Evolutionary conservation across 2,113 vertebrate genomes (phyloP).

Genomic region (Anguilla japonica): DNA sequence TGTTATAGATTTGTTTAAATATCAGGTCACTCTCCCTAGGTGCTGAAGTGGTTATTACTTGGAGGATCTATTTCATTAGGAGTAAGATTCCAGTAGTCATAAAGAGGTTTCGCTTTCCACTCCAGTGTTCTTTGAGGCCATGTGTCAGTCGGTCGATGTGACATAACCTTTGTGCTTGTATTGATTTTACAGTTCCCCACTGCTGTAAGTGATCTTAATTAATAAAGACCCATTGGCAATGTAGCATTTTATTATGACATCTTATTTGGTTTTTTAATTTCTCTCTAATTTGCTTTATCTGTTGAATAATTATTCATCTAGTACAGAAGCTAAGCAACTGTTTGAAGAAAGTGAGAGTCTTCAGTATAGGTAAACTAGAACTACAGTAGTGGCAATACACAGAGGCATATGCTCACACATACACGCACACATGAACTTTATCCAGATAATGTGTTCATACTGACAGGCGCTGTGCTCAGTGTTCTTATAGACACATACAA

Average conservation of each 20-base stretch:
- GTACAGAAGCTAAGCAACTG: not conserved
- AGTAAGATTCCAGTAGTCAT: not conserved
- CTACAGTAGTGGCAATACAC: not conserved
- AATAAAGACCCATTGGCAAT: not conserved
- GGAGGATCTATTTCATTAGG: not conserved
- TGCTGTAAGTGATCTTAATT: slow-evolving; percentile 4
- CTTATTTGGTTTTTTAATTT: not conserved
- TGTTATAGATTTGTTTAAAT: not conserved
- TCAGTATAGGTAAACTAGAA: not conserved
- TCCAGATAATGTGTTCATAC: no score
- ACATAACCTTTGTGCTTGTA: slow-evolving; percentile 1
- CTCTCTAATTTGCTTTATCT: not conserved
- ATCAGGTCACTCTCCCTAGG: not conserved
- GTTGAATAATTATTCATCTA: not conserved
- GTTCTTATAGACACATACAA: no score
- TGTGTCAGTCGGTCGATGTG: slow-evolving; percentile 1
- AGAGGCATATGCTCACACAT: not conserved
- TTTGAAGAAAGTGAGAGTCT: not conserved
- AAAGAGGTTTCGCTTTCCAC: not conserved
- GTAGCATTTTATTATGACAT: not conserved
- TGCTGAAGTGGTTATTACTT: not conserved
- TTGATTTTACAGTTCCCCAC: slow-evolving; percentile 5
- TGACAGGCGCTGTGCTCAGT: no score
- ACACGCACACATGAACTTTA: no score
- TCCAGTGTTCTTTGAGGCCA: not conserved